phyloP scores from a whole-genome alignment of 2,888 invertebrate genomes.

The Mycalesis mineus region DNA sequence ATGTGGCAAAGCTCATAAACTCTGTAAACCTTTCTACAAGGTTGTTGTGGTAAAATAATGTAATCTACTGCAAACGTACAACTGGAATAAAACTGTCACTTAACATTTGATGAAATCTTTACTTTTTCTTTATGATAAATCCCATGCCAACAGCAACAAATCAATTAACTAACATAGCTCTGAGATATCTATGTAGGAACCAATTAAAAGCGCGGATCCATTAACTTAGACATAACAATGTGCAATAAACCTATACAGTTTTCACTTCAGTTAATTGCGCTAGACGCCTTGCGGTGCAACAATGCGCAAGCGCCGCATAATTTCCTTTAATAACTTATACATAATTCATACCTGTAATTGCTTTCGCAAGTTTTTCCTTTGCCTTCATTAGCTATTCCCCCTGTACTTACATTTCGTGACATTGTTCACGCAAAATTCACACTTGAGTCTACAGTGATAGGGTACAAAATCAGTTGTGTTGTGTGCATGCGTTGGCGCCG shows the following conservation, averaged over 20 bases:
- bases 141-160: too few species aligned
- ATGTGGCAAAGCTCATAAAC: too few species aligned
- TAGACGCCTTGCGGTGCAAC: not conserved
- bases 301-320: conserved; percentile 25
- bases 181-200: not conserved
- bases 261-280: conserved; percentile 6
- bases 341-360: conserved; percentile 23
- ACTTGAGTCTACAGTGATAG: conserved; percentile 15
- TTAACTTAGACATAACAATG: not conserved
- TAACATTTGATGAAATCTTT: too few species aligned
- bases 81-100: too few species aligned
- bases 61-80: too few species aligned
- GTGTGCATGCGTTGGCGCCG: conserved; percentile 30
- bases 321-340: conserved; percentile 18
- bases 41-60: too few species aligned
- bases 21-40: too few species aligned
- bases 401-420: conserved; percentile 3
- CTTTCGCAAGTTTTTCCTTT: conserved; percentile 25
- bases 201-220: not conserved
- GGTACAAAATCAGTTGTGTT: conserved; percentile 30
- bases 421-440: conserved; percentile 8
- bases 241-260: not conserved
- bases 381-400: conserved; percentile 15
- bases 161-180: too few species aligned
- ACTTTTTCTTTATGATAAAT: too few species aligned